phyloP scores from a whole-genome alignment of 2,888 invertebrate species.

The Melipona beecheii region DNA sequence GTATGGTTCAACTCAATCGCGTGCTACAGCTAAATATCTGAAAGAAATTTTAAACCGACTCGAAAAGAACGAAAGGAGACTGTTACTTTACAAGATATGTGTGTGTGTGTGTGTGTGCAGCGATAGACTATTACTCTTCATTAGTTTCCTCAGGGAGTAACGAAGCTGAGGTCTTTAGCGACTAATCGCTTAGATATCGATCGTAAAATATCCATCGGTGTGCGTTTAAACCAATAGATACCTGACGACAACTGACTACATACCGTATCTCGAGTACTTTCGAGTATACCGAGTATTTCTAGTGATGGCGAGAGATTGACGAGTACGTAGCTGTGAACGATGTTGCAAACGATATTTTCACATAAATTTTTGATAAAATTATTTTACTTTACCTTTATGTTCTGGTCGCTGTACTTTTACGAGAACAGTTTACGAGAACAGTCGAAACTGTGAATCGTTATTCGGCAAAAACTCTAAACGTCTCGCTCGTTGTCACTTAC shows the following conservation, averaged over 20 bases:
- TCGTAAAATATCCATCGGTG: slow-evolving; percentile 20
- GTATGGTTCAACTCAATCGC: slow-evolving; percentile 25
- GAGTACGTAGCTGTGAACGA: neutral
- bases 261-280: neutral
- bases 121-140: slow-evolving; percentile 73
- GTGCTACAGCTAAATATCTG: neutral
- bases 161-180: slow-evolving; percentile 15
- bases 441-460: too few species aligned
- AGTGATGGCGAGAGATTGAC: neutral
- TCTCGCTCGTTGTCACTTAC: too few species aligned
- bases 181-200: slow-evolving; percentile 37
- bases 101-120: neutral
- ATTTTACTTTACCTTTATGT: too few species aligned
- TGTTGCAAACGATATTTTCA: too few species aligned
- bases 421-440: too few species aligned
- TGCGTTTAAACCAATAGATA: neutral
- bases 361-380: too few species aligned
- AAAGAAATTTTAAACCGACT: slow-evolving; percentile 57
- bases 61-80: slow-evolving; percentile 56
- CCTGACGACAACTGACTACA: neutral
- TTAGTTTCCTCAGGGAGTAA: slow-evolving; percentile 59
- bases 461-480: too few species aligned
- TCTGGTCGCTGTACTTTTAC: too few species aligned
- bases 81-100: slow-evolving; percentile 58
- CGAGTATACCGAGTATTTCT: neutral